Percentiles rank a stretch among this genome's conserved stretches.
These are phyloP conservation scores for Acromyrmex heyeri DNA, from an alignment of 1,140 invertebrate genomes.

Conservation along the genomic window DNA sequence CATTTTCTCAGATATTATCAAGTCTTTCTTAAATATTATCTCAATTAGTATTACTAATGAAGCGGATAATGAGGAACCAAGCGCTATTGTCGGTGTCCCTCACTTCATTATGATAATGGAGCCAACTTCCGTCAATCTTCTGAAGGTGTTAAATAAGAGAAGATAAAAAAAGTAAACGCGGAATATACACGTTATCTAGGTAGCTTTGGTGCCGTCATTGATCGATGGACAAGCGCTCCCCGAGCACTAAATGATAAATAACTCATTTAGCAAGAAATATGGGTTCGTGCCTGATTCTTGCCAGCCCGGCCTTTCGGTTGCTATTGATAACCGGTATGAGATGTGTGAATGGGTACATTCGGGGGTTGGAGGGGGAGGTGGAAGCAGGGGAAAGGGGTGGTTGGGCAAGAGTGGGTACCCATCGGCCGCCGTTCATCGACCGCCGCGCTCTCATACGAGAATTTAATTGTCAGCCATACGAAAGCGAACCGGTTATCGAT, in stretches of 20 bases:
- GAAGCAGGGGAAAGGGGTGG: background rate
- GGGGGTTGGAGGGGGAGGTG: background rate
- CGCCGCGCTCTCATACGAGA: conserved; percentile 72
- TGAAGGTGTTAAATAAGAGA: background rate
- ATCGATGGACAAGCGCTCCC: conserved; percentile 20
- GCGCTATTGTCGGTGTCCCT: background rate
- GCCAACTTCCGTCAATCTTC: background rate
- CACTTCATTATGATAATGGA: conserved; percentile 22
- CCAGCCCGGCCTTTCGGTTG: conserved; percentile 6
- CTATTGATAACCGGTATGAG: conserved; percentile 42
- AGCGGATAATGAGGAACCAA: conserved; percentile 6
- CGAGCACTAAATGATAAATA: conserved; percentile 50
- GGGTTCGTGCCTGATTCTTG: conserved; percentile 32
- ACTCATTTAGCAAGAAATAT: conserved; percentile 54
- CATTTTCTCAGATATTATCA: conserved; percentile 4
- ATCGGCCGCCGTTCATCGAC: conserved; percentile 56
- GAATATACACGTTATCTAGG: conserved; percentile 32
- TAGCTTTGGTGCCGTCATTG: background rate
- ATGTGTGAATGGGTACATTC: conserved; percentile 43
- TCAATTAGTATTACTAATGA: conserved; percentile 11
- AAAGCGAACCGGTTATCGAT: conserved; percentile 77
- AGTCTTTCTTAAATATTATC: conserved; percentile 12
- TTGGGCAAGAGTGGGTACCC: conserved; percentile 25
- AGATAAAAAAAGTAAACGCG: conserved; percentile 10
- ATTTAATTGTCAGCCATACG: conserved; percentile 80